Evolutionary conservation across 2,888 invertebrate genomes (phyloP), one percentile per base, ranked within the genome.

Genomic region (Zelleria hepariella): DNA sequence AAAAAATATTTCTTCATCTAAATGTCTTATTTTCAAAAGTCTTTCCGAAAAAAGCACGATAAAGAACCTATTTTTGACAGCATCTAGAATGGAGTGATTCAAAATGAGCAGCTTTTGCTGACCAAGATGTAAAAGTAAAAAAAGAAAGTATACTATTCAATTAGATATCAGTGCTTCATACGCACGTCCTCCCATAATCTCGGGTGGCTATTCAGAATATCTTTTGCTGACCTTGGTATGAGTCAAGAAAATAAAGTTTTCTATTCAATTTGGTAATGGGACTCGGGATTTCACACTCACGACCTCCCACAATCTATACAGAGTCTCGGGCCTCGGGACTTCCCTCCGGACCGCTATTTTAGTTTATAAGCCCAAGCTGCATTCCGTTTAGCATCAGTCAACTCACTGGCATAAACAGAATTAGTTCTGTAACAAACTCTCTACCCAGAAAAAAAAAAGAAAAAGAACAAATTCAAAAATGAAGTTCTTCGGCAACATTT

Each of bases 401-500:
- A 15, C 32, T 32, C 7, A 32, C 32, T 32, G 32, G 32, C 32
- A 8, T 32, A 15, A 8, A 32, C 2, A 15, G 20, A 18, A 49
- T 20, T 49, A 18, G 20, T 21, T 21, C 49, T 21, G 1, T 49
- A 7, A 2, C 5, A 4, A 7, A 49, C 8, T n/a, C n/a, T n/a
- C n/a, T n/a, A n/a, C 6, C 8, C 15, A 1, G 15, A 55, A 26
- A 18, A 21, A 55, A 48, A 24, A 47, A 21, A 10, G 47, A 24
- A 47, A 47, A 48, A 55, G 18, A 27, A 18, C 18, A 55, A 1
- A 24, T 57, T 21, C 18, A 24, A 74, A 67, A 61, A 79, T 78
- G 77, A 74, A 78, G 61, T 78, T 78, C 61, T 59, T 64, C 0
- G n/a, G n/a, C n/a, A 73, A 67, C 58, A 66, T 77, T 32, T 66